Evolutionary conservation across 2,888 invertebrate species (phyloP), one percentile per base, ranked within the genome.

Genomic region (Erannis defoliaria): DNA sequence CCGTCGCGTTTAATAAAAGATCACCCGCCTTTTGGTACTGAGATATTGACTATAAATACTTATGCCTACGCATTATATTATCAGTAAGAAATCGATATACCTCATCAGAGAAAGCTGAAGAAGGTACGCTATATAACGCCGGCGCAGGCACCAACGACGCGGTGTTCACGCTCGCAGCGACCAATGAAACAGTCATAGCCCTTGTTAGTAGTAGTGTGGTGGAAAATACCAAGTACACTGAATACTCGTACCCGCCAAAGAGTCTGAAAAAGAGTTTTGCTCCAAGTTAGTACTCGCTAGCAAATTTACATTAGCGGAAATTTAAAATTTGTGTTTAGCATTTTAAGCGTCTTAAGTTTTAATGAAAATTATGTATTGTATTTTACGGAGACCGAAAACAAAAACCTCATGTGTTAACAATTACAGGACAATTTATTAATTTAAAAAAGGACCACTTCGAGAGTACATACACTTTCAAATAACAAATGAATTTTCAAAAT

Each of bases 221-320:
- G 0, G 95, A 95, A 73, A 90, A 94, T 50, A 91, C 86, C 63
- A 94, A 93, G 77, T 95, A 95, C 3, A 93, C 29, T 0, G 74
- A 26, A 23, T 71, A 67, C 8, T 70, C 67, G 45, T 73, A 68
- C 0, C 68, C 74, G 0, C 1, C 8, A 5, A 59, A 29, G 9
- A 48, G 14, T 12, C 69, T 69, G 51, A 45, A 66, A 64, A 50
- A n/a, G 5, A 37, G 9, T 19, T 40, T 21, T 40, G 4, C 4
- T 35, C n/a, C n/a, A 35, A 31, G 8, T 9, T 31, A 5, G 6
- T 9, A 26, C 5, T 6, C 26, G 26, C 0, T 8, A 6, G 5
- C 26, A 1, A 26, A 4, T 6, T 6, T 6, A 26, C 6, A 26
- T 2, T 26, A 26, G 26, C 26, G 8, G 1, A 6, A 26, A 26